Evolutionary conservation across 2,888 invertebrate species (phyloP), one percentile per base, ranked within the genome.

Genomic region (Nycteola revayana): DNA sequence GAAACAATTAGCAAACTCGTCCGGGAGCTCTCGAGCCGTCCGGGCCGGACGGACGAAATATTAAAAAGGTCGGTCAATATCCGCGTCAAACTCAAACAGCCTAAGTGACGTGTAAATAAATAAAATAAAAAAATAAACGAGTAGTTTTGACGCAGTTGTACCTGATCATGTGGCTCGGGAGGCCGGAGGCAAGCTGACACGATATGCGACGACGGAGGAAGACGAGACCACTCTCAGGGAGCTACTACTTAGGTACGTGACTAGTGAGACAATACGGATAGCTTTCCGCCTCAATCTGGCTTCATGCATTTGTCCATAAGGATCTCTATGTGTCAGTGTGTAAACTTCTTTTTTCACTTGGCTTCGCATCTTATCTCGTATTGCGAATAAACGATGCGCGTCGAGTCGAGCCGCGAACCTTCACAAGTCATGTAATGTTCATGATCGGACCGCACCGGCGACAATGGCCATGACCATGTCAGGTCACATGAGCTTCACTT

Each of bases 221-320:
- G 96, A 96, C 93, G 96, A 96, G 92, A 94, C 95, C 89, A 96
- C 95, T 92, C 94, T 96, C 91, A 95, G 95, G 92, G 95, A 96
- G 93, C 93, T 96, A 92, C 95, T 96, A 91, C 94, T 96, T 94
- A 96, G 96, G 96, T 94, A 94, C 89, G 87, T 68, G 67, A 61
- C 61, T 73, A 71, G 81, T 79, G 77, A 66, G 71, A 72, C 66
- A 66, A 43, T 53, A 53, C 62, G 59, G 64, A 64, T 75, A 77
- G 81, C 84, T 84, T 84, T 67, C 63, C 66, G 82, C 83, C 80
- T 82, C 71, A 62, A 65, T 73, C 65, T 76, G 80, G 78, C 84
- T 84, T 84, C 66, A 75, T 70, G 73, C 73, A 72, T 73, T 63
- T 62, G 66, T 61, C 69, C 74, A 75, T 70, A 59, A 61, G 49